Conservation (phyloP, 2,113 vertebrate species). For the Phylloscopus trochiloides region DNA sequence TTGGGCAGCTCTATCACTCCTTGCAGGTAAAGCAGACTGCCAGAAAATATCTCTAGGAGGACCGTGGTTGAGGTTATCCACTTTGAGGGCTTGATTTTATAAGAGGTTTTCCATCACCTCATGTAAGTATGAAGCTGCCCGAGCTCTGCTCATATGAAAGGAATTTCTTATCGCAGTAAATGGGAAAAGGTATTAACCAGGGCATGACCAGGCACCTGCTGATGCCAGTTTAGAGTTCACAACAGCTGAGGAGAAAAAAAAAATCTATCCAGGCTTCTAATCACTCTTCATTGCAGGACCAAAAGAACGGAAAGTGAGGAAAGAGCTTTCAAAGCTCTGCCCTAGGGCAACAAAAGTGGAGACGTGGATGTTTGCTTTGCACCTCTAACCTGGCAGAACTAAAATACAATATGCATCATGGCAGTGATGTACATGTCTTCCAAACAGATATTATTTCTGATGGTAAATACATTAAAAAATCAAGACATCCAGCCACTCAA, state of each 20-base stretch:
- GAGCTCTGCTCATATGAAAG: background rate
- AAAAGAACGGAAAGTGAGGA: background rate
- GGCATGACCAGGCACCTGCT: background rate
- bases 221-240: background rate
- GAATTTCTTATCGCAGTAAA: background rate
- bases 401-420: background rate
- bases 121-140: background rate
- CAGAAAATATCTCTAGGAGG: background rate
- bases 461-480: background rate
- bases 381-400: background rate
- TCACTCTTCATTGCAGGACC: background rate
- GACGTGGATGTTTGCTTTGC: background rate
- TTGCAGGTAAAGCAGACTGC: background rate
- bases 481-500: background rate
- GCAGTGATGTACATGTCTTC: background rate
- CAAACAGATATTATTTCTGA: background rate
- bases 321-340: background rate
- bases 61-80: background rate
- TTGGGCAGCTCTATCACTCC: background rate
- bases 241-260: background rate
- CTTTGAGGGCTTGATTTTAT: conserved; percentile 9
- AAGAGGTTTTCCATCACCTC: conserved; percentile 44
- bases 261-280: background rate
- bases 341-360: background rate
- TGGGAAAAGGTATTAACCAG: conserved; percentile 11